Conservation (phyloP, 2,888 invertebrate species). For the Rosalia funebris region DNA sequence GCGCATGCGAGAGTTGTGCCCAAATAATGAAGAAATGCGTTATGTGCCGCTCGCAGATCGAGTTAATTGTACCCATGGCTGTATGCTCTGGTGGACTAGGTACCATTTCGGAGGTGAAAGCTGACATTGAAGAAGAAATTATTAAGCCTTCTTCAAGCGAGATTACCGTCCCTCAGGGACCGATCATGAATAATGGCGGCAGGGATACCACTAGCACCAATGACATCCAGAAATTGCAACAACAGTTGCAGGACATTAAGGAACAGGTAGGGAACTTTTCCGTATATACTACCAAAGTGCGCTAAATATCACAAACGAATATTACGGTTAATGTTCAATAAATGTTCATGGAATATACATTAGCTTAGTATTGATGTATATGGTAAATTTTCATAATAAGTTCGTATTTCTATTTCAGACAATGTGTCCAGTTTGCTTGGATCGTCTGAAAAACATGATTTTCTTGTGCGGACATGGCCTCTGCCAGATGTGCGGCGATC, state of each 20-base stretch:
- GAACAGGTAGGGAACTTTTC: slow-evolving; percentile 78
- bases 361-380: too few species aligned
- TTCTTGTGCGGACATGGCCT: slow-evolving; percentile 98
- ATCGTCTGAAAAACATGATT: slow-evolving; percentile 98
- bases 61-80: slow-evolving; percentile 70
- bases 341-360: neutral
- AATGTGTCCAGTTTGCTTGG: slow-evolving; percentile 98
- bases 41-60: slow-evolving; percentile 89
- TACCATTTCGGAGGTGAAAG: slow-evolving; percentile 66
- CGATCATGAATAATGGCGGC: slow-evolving; percentile 74
- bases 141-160: slow-evolving; percentile 54
- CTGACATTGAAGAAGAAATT: slow-evolving; percentile 65
- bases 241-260: slow-evolving; percentile 96
- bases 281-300: neutral
- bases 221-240: slow-evolving; percentile 91
- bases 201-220: slow-evolving; percentile 74
- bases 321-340: slow-evolving; percentile 8
- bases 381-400: too few species aligned
- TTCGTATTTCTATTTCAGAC: slow-evolving; percentile 80
- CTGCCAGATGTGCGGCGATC: slow-evolving; percentile 98
- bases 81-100: slow-evolving; percentile 62
- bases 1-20: slow-evolving; percentile 90
- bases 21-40: slow-evolving; percentile 98
- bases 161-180: slow-evolving; percentile 53
- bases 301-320: too few species aligned